A percentile compares a stretch with the other conserved stretches of the same genome.
Evolutionary conservation across 2,113 vertebrate species (phyloP).

Genomic region (Phasianus colchicus): DNA sequence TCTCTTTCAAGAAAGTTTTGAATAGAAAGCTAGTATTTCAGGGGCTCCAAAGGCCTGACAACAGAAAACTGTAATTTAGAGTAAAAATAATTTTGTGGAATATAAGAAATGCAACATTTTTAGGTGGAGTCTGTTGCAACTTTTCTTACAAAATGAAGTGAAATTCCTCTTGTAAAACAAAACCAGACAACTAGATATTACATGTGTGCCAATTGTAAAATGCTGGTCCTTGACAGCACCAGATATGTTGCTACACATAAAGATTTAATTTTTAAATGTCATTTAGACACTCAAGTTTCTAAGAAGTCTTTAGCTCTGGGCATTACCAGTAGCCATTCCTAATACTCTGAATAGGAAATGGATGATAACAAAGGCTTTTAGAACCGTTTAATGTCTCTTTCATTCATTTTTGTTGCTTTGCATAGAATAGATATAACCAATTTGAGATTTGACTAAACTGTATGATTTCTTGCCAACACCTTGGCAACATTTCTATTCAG

Average conservation of each 20-base stretch:
- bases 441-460: not conserved
- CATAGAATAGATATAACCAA: not conserved
- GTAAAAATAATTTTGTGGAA: not conserved
- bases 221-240: not conserved
- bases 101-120: not conserved
- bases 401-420: not conserved
- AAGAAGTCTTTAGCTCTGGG: not conserved
- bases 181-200: not conserved
- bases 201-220: not conserved
- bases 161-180: slow-evolving; percentile 3
- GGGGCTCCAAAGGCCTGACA: not conserved
- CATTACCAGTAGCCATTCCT: not conserved
- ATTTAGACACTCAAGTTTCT: not conserved
- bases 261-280: not conserved
- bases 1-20: not conserved
- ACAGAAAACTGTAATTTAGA: not conserved
- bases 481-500: not conserved
- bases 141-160: not conserved
- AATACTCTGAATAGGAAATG: not conserved
- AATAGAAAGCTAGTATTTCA: not conserved
- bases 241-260: not conserved
- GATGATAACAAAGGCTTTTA: not conserved
- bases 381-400: not conserved
- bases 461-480: slow-evolving; percentile 12
- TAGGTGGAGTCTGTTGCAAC: not conserved